These are phyloP conservation scores for Protomyctophum bolini DNA, from an alignment of 2,113 vertebrate species.

Conservation along the genomic window DNA sequence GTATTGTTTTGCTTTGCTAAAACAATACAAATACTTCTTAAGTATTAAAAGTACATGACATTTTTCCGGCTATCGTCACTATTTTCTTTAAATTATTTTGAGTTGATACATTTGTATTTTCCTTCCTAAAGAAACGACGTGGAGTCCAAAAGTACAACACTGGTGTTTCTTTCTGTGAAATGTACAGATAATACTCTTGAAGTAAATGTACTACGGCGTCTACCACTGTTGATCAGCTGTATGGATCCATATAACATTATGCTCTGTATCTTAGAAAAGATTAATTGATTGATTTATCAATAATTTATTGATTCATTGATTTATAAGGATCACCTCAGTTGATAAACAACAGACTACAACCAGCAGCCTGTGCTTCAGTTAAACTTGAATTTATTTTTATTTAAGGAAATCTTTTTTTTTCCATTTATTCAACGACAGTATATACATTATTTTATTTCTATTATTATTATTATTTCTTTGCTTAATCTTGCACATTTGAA, in stretches of 20 bases:
- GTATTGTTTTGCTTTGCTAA: no score
- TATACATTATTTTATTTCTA: slow-evolving; percentile 68
- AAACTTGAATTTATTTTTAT: slow-evolving; percentile 81
- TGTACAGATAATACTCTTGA: no score
- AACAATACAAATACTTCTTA: no score
- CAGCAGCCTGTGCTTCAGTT: slow-evolving; percentile 83
- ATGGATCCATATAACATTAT: slow-evolving; percentile 45
- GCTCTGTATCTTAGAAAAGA: slow-evolving; percentile 60
- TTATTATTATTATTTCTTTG: slow-evolving; percentile 43
- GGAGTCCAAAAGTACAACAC: no score
- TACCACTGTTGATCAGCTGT: neutral
- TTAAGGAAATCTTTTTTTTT: slow-evolving; percentile 65
- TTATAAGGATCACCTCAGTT: slow-evolving; percentile 60
- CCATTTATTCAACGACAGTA: slow-evolving; percentile 81
- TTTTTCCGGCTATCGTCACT: no score
- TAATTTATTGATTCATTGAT: no score
- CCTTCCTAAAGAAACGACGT: no score
- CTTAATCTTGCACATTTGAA: slow-evolving; percentile 87
- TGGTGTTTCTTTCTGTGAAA: no score
- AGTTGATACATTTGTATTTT: no score
- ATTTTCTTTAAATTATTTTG: no score
- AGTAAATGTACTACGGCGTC: no score
- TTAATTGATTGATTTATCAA: slow-evolving; percentile 38
- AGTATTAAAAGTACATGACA: no score
- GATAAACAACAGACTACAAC: slow-evolving; percentile 43